Evolutionary conservation across 2,888 invertebrate genomes (phyloP), one percentile per base, ranked within the genome.

Genomic region (Neuroscelio doddi): DNA sequence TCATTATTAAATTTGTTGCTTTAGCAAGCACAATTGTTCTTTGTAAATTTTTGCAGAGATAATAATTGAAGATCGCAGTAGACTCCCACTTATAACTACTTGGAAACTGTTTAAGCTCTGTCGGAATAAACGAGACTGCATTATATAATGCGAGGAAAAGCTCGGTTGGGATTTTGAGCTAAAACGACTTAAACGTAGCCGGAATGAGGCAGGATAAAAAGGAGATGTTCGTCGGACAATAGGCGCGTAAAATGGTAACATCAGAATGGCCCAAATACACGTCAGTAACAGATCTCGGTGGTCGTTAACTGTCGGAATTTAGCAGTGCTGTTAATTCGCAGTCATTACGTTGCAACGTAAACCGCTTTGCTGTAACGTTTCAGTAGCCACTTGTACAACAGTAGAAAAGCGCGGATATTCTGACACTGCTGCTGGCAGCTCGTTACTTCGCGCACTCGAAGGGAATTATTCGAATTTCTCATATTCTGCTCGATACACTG

Each of bases 301-400:
- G 63, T 63, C 65, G 65, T 69, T 65, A 65, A 57, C 41, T 58
- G 59, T 58, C 69, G 69, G 64, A 72, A 72, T 72, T 73, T 72
- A 72, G 59, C 71, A 69, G 68, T 69, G 72, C 70, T 69, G 73
- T 71, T 69, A 70, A 70, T 70, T 73, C 69, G 68, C 68, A 69
- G 68, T 71, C 72, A 73, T 73, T 73, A 73, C 61, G 66, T 66
- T 59, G 70, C 67, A 59, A 64, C 64, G 71, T 56, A 62, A 68
- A 65, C 59, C 56, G 56, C 57, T 68, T 62, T 56, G 65, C 56
- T 56, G 56, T 56, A 51, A 53, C 58, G 41, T 65, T 61, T 64
- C 52, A 59, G 65, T 56, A 56, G 47, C 49, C 51, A 29, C 41
- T 38, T 36, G 36, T 14, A 46, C 15, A 29, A 46, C 15, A 29